Evolutionary conservation across 1,140 invertebrate genomes (phyloP).

Genomic region (Heliconius congener): DNA sequence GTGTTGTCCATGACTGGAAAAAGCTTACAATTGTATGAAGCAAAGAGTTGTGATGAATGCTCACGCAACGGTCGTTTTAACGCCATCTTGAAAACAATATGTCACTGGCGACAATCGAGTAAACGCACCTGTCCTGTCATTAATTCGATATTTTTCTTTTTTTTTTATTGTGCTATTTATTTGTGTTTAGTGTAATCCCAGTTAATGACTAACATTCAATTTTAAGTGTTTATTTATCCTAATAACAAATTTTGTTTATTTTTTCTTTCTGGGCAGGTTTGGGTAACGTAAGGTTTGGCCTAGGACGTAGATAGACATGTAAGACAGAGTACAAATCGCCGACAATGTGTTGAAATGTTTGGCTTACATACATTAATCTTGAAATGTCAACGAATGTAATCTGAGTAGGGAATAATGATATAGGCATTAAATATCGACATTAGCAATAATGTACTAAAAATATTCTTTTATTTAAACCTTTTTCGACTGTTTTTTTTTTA

Average conservation of each 20-base stretch:
- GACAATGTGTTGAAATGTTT: slow-evolving; percentile 70
- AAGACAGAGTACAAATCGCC: slow-evolving; percentile 79
- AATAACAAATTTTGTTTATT: slow-evolving; percentile 58
- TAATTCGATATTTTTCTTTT: slow-evolving; percentile 62
- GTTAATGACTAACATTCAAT: slow-evolving; percentile 63
- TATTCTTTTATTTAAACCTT: slow-evolving; percentile 73
- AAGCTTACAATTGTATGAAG: slow-evolving; percentile 41
- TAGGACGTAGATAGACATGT: slow-evolving; percentile 80
- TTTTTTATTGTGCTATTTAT: slow-evolving; percentile 70
- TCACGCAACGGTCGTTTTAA: slow-evolving; percentile 28
- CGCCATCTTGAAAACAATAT: slow-evolving; percentile 28
- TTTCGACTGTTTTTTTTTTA: neutral
- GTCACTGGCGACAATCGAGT: slow-evolving; percentile 18
- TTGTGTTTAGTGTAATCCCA: slow-evolving; percentile 69
- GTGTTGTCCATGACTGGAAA: slow-evolving; percentile 63
- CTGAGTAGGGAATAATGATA: slow-evolving; percentile 81
- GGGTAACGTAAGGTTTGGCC: slow-evolving; percentile 82
- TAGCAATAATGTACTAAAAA: slow-evolving; percentile 82
- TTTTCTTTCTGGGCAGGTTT: slow-evolving; percentile 80
- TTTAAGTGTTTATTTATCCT: slow-evolving; percentile 66
- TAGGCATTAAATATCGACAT: slow-evolving; percentile 81
- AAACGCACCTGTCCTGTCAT: slow-evolving; percentile 67
- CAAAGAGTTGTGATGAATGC: slow-evolving; percentile 37
- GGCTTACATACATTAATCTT: slow-evolving; percentile 76
- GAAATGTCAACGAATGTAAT: slow-evolving; percentile 83